Base-by-base conservation (phyloP, 2,888 invertebrate species). In the Resseliella maxima region DNA sequence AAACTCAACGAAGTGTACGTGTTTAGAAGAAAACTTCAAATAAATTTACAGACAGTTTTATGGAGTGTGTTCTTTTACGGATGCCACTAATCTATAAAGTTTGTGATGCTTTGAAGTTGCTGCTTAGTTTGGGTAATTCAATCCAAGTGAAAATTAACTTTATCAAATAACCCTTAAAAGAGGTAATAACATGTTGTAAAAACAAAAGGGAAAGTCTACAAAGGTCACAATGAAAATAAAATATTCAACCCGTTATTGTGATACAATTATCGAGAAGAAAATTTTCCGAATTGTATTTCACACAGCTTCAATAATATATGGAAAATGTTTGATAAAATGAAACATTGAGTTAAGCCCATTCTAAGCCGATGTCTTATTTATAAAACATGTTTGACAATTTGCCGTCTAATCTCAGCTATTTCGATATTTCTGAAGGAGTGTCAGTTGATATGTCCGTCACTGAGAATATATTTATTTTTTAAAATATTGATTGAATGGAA, bases 71-170 rank as follows among this genome's bases (percentile, higher is more conserved):
- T 59, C 1, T n/a, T 59, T 6, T 59, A 59, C 24, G 59, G 59
- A 59, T 59, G 59, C 59, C 59, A 59, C 59, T 24, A 59, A 59
- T 59, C 59, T 59, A 59, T 24, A 59, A 59, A 59, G 59, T 59
- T 59, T 59, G 1, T 5, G 24, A 59, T n/a, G 24, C 59, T 59
- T 59, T 59, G 59, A 59, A 24, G 59, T 59, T 59, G 3, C 24
- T 3, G 24, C 3, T 12, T 72, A 72, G 18, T 72, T 27, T n/a
- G 2, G n/a, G 72, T 35, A 72, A 72, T 72, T 72, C 72, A 72
- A 31, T 72, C 72, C 31, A 72, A 72, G 72, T 72, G 31, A 27
- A 72, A 72, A 72, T 72, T 35, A n/a, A 15, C 72, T 72, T 72
- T 3, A 72, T 72, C 31, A 72, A 72, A 72, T n/a, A 72, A 3